Percentiles rank a stretch among this genome's conserved stretches.
These are phyloP conservation scores for Apostichopus japonicus DNA, from an alignment of 35 echinoderm and acorn worm species.

Conservation along the genomic window DNA sequence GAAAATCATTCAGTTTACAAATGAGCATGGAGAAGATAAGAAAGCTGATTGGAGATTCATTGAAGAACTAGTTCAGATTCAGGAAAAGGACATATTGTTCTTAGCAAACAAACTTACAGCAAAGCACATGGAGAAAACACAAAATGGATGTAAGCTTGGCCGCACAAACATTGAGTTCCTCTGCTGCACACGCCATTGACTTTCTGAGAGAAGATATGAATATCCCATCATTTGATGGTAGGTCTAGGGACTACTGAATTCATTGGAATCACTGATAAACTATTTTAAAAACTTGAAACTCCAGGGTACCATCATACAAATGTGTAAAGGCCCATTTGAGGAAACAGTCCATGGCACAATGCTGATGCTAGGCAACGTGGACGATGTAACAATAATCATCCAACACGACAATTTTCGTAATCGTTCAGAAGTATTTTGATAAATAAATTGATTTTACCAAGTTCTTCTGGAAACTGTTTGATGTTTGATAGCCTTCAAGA, in stretches of 20 bases:
- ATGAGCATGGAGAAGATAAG: neutral
- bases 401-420: slow-evolving; percentile 33
- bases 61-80: neutral
- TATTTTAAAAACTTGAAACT: slow-evolving; percentile 53
- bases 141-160: slow-evolving; percentile 23
- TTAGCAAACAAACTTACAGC: slow-evolving; percentile 24
- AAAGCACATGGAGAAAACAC: neutral
- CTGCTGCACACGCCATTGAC: slow-evolving; percentile 33
- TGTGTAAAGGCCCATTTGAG: neutral
- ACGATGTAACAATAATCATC: slow-evolving; percentile 31
- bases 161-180: neutral
- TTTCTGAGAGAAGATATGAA: slow-evolving; percentile 31
- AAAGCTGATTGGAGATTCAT: slow-evolving; percentile 15
- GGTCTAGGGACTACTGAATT: neutral
- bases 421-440: slow-evolving; percentile 31
- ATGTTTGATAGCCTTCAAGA: slow-evolving; percentile 26
- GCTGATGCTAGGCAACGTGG: slow-evolving; percentile 2
- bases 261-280: slow-evolving; percentile 15
- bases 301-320: neutral
- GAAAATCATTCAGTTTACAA: slow-evolving; percentile 17
- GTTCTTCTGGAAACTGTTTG: slow-evolving; percentile 10
- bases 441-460: neutral
- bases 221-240: neutral
- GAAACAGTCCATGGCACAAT: neutral
- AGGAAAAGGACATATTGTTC: slow-evolving; percentile 25